These are phyloP conservation scores for Apoda limacodes DNA, from an alignment of 2,888 invertebrate species.

Conservation along the genomic window DNA sequence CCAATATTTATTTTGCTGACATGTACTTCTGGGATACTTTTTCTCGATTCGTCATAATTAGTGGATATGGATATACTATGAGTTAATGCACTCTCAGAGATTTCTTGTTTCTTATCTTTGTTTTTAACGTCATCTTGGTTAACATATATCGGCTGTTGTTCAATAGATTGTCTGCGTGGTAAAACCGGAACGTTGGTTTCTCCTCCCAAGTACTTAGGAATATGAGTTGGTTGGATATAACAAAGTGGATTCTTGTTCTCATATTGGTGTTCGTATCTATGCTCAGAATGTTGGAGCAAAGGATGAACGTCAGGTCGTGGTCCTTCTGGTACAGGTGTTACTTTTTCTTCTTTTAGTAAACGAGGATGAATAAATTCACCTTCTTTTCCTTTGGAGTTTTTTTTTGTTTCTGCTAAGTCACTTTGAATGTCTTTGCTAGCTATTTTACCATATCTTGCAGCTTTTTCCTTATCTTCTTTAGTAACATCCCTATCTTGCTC, in stretches of 20 bases:
- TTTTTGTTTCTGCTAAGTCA: constrained; percentile 58
- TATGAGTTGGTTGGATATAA: constrained; percentile 69
- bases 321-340: constrained; percentile 57
- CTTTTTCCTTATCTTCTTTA: constrained; percentile 35
- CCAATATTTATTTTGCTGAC: constrained; percentile 67
- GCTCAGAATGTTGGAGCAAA: constrained; percentile 81
- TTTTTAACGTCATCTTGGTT: constrained; percentile 56
- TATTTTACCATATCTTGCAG: constrained; percentile 53
- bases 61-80: constrained; percentile 60
- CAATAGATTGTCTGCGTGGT: constrained; percentile 36
- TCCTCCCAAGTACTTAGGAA: constrained; percentile 72
- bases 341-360: constrained; percentile 58
- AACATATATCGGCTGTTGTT: constrained; percentile 60
- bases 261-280: constrained; percentile 77
- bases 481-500: constrained; percentile 37
- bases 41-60: constrained; percentile 46
- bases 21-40: constrained; percentile 62
- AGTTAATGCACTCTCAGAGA: constrained; percentile 53
- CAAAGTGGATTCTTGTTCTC: constrained; percentile 65
- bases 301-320: constrained; percentile 72
- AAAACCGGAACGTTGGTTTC: constrained; percentile 57
- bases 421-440: constrained; percentile 47
- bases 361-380: constrained; percentile 63
- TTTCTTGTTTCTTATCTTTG: constrained; percentile 34
- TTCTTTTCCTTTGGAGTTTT: constrained; percentile 70